phyloP scores from a whole-genome alignment of 2,797 vertebrate species.

The Apogon talboti region DNA sequence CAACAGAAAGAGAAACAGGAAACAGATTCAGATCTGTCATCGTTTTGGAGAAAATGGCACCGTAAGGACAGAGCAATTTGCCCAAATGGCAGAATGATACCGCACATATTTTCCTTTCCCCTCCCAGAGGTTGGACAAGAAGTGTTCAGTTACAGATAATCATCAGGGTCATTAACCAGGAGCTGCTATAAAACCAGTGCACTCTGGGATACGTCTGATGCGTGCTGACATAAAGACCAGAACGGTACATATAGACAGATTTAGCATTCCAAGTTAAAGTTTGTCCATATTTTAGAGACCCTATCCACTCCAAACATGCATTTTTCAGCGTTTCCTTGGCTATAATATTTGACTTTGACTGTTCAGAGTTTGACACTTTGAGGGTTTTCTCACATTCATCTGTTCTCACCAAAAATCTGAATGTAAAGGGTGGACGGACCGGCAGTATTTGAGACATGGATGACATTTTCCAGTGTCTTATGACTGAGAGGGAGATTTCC shows the following conservation, averaged over 20 bases:
- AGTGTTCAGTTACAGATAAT: constrained; percentile 53
- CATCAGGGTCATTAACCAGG: constrained; percentile 52
- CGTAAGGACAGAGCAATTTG: constrained; percentile 44
- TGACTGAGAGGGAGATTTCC: too few species aligned
- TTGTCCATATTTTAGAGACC: background rate
- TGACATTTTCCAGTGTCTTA: too few species aligned
- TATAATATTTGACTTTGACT: too few species aligned
- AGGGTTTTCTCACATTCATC: too few species aligned
- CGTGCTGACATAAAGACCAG: constrained; percentile 3
- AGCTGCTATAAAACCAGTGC: constrained; percentile 26
- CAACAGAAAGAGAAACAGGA: constrained; percentile 68
- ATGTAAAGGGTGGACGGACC: too few species aligned
- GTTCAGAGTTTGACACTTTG: too few species aligned
- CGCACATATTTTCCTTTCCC: constrained; percentile 43
- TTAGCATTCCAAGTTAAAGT: background rate
- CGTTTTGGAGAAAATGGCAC: constrained; percentile 49
- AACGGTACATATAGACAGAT: constrained; percentile 6
- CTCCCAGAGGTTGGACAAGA: constrained; percentile 25
- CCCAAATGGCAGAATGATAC: constrained; percentile 33
- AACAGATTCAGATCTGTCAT: constrained; percentile 49
- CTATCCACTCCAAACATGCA: background rate
- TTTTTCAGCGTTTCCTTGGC: background rate
- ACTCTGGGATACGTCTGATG: background rate
- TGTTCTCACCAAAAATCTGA: too few species aligned
- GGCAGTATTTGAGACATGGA: too few species aligned